Conservation (phyloP, 2,797 vertebrate genomes). For the Crax fasciolata region DNA sequence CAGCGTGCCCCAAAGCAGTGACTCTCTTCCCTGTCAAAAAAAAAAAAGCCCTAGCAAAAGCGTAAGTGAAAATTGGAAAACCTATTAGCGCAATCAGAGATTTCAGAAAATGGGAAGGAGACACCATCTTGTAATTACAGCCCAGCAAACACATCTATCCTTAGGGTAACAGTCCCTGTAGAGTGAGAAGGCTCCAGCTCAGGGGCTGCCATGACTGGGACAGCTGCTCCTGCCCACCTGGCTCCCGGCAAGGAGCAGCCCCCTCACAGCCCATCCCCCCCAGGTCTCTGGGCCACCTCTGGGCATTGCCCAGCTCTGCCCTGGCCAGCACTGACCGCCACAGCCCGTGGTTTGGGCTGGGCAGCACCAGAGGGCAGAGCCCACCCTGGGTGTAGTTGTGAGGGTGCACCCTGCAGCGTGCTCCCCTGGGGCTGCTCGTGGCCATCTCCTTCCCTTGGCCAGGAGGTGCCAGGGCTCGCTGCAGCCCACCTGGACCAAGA, state of each 20-base stretch:
- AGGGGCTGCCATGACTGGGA: too few relatives aligned
- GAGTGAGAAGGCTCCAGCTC: neutral
- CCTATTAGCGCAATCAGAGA: neutral
- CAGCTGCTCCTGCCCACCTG: too few relatives aligned
- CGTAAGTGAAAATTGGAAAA: neutral
- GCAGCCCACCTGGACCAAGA: fast-evolving
- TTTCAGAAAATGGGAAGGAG: neutral
- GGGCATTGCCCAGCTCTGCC: too few relatives aligned
- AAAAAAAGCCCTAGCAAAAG: neutral
- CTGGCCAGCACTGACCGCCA: too few relatives aligned
- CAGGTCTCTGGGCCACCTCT: neutral
- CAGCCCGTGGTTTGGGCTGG: too few relatives aligned
- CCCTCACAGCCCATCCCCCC: neutral
- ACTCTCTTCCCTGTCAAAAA: neutral
- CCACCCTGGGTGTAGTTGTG: too few relatives aligned
- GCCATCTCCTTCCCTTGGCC: neutral
- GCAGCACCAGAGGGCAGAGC: too few relatives aligned
- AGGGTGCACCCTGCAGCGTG: too few relatives aligned
- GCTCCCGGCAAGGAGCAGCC: neutral
- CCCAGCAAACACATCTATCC: neutral
- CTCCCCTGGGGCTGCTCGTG: too few relatives aligned
- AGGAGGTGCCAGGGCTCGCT: fast-evolving
- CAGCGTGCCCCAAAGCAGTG: neutral
- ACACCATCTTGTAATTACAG: slow-evolving; percentile 18
- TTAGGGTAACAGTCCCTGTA: neutral